Conservation (phyloP, 2,113 vertebrate genomes). For the Odontesthes bonariensis region DNA sequence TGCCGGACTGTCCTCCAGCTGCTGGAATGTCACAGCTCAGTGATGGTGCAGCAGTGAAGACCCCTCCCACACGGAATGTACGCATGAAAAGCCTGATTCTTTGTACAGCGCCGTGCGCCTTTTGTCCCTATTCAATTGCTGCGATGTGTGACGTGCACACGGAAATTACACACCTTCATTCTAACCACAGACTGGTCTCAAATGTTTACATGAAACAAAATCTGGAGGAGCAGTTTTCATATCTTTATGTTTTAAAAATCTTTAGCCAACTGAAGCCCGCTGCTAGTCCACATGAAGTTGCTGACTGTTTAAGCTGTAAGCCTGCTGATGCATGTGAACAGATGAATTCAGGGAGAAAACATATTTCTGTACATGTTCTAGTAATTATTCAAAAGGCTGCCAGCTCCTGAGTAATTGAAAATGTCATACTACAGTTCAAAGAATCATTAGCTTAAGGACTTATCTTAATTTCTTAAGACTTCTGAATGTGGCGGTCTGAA, state of each 20-base stretch:
- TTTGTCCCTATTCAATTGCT: background rate
- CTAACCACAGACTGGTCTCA: too few relatives aligned
- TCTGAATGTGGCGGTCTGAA: conserved; percentile 10
- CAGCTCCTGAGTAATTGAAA: background rate
- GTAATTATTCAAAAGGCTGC: background rate
- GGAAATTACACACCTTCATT: background rate
- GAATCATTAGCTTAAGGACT: background rate
- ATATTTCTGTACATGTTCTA: background rate
- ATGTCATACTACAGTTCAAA: background rate
- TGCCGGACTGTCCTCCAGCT: conserved; percentile 59
- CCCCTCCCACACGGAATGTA: conserved; percentile 1
- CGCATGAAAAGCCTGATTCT: conserved; percentile 13
- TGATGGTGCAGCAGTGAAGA: conserved; percentile 37
- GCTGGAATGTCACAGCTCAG: conserved; percentile 44
- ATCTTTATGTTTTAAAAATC: background rate
- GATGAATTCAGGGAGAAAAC: background rate
- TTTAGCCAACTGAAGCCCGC: background rate
- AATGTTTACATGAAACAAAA: background rate
- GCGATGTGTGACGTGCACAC: too few relatives aligned
- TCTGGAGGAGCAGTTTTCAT: background rate
- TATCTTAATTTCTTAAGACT: background rate
- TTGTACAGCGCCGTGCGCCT: background rate
- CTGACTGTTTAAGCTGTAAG: background rate
- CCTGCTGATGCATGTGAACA: background rate
- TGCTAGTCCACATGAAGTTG: background rate